These are phyloP conservation scores for Neosalanx taihuensis DNA, from an alignment of 2,797 vertebrate genomes.

Conservation along the genomic window DNA sequence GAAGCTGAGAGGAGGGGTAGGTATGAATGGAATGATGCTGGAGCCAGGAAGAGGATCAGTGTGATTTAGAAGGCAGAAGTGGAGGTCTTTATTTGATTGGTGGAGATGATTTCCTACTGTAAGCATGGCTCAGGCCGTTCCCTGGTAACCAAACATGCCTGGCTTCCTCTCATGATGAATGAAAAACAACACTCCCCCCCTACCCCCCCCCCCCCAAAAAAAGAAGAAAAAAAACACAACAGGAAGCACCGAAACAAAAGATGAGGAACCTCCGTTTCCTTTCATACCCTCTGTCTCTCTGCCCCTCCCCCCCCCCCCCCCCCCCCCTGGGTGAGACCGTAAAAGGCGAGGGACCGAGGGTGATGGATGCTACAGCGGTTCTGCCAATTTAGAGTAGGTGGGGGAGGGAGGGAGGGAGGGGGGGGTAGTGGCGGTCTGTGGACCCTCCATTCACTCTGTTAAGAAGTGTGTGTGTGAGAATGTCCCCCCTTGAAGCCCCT, in stretches of 20 bases:
- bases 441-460: background rate
- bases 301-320: slow-evolving; percentile 7
- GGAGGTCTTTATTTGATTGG: slow-evolving; percentile 36
- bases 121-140: slow-evolving; percentile 28
- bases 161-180: slow-evolving; percentile 17
- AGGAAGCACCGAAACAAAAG: slow-evolving; percentile 9
- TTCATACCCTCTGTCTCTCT: slow-evolving; percentile 8
- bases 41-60: slow-evolving; percentile 25
- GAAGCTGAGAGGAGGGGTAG: slow-evolving; percentile 29
- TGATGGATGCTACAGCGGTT: slow-evolving; percentile 53
- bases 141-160: slow-evolving; percentile 55
- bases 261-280: background rate
- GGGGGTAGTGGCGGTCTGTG: background rate
- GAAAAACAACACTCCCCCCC: too few species aligned
- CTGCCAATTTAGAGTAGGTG: slow-evolving; percentile 28
- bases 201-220: background rate
- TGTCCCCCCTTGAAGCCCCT: background rate
- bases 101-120: slow-evolving; percentile 27
- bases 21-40: slow-evolving; percentile 47
- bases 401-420: background rate
- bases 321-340: slow-evolving; percentile 47
- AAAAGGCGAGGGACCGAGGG: slow-evolving; percentile 53
- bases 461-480: background rate
- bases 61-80: slow-evolving; percentile 35
- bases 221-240: background rate